Evolutionary conservation across 92 coral and sea anemone species (phyloP), one percentile per base, ranked within the genome.

Genomic region (Parazoanthus darwini): DNA sequence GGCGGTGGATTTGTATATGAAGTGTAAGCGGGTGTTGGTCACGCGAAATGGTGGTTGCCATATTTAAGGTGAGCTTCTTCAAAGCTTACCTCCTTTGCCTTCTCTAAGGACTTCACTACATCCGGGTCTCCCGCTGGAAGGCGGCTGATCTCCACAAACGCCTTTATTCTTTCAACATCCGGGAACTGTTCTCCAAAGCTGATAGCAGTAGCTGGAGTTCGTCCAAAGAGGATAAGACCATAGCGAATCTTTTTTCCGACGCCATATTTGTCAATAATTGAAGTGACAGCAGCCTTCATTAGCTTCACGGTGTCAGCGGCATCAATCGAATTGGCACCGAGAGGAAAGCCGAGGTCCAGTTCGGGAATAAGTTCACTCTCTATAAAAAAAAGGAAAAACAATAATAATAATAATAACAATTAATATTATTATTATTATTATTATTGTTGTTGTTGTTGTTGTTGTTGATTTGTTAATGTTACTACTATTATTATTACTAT

Each of bases 291-390:
- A 77, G 89, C 96, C 90, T 94, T 93, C 88, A 87, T 85, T 75
- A 79, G 75, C 75, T 78, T 67, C 86, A 90, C 86, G 33, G 98
- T 91, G 74, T 88, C 90, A 13, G 70, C 88, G 0, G 96, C 91
- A 39, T 91, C 89, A 58, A 70, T 33, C 10, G 89, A 92, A 4
- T 75, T 85, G 54, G 98, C 89, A 54, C 94, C 90, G 78, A 95
- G 89, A 20, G 96, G 96, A 68, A 95, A 92, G 68, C 91, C 94
- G 42, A 95, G 93, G 48, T 95, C 98, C 72, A 95, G 91, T 44
- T 83, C 92, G 43, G 98, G 96, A 56, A 95, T 78, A 39, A 91
- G 91, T 51, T 90, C 33, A 29, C 33, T 29, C 33, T 29, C 33
- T 29, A 29, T 29, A 29, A 29, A 29, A 29, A 29, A 29, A 29